Evolutionary conservation across 2,797 vertebrate species (phyloP).

Genomic region (Hipposideros larvatus): DNA sequence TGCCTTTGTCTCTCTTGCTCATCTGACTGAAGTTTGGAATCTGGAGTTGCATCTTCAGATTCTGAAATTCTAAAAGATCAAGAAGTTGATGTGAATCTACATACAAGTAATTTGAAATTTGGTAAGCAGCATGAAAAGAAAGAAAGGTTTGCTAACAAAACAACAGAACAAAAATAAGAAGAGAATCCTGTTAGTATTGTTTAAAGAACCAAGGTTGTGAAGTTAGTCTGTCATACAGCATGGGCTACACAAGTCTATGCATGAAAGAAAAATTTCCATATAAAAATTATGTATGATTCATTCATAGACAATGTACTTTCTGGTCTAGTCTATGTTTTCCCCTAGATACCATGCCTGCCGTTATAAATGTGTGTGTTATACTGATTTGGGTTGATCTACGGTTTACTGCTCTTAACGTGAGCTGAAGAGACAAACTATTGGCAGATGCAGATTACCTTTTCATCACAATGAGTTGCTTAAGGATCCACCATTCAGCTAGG

Average conservation of each 20-base stretch:
- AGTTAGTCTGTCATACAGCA: not conserved
- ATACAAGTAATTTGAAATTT: conserved; percentile 14
- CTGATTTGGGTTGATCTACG: not conserved
- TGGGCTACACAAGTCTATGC: not conserved
- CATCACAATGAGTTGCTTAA: not conserved
- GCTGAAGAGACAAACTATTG: not conserved
- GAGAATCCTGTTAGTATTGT: not conserved
- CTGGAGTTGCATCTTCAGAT: not conserved
- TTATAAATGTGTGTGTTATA: not conserved
- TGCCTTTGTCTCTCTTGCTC: not conserved
- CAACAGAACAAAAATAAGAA: not conserved
- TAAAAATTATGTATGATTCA: not conserved
- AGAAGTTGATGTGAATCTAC: not conserved
- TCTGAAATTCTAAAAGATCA: not conserved
- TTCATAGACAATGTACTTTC: not conserved
- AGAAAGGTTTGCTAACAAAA: not conserved
- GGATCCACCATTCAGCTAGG: not conserved
- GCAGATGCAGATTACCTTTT: not conserved
- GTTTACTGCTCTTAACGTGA: not conserved
- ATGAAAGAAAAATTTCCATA: not conserved
- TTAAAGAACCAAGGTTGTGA: not conserved
- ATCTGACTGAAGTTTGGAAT: conserved; percentile 1
- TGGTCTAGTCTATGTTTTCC: not conserved
- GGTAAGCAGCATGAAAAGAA: not conserved
- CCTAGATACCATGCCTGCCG: not conserved